phyloP scores from a whole-genome alignment of 2,113 vertebrate genomes.

The Microtus montanus region DNA sequence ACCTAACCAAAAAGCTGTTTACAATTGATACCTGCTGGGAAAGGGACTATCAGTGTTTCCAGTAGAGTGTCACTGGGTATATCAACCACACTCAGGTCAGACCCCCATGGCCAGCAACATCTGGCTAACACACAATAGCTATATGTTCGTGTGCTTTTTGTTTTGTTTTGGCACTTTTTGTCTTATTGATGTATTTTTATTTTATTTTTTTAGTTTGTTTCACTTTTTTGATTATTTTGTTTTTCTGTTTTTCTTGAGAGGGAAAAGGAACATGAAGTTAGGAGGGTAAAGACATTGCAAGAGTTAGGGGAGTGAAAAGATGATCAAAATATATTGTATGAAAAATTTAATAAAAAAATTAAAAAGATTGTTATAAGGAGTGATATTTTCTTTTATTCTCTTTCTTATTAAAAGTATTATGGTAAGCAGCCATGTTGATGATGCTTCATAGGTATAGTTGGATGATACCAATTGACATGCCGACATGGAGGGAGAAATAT shows the following conservation, averaged over 20 bases:
- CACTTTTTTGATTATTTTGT: background rate
- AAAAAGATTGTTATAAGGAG: background rate
- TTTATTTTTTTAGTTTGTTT: background rate
- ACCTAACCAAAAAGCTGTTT: background rate
- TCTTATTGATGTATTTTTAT: background rate
- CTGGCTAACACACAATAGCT: background rate
- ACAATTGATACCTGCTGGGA: background rate
- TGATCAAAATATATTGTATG: background rate
- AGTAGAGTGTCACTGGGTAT: background rate
- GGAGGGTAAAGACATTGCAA: background rate
- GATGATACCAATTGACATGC: background rate
- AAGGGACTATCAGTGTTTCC: background rate
- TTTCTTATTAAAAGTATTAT: conserved; percentile 1
- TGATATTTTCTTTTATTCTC: background rate
- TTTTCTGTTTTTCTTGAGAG: background rate
- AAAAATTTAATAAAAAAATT: background rate
- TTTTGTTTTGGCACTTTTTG: background rate
- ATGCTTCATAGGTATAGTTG: background rate
- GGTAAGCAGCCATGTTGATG: background rate
- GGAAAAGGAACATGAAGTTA: background rate
- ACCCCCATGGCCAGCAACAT: background rate
- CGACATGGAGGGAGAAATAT: background rate
- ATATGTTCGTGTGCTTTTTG: background rate
- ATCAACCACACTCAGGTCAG: background rate
- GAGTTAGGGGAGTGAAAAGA: background rate